Percentiles rank a stretch among this genome's conserved stretches.
Evolutionary conservation across 2,113 vertebrate species (phyloP).

Genomic region (Bombycilla garrulus): DNA sequence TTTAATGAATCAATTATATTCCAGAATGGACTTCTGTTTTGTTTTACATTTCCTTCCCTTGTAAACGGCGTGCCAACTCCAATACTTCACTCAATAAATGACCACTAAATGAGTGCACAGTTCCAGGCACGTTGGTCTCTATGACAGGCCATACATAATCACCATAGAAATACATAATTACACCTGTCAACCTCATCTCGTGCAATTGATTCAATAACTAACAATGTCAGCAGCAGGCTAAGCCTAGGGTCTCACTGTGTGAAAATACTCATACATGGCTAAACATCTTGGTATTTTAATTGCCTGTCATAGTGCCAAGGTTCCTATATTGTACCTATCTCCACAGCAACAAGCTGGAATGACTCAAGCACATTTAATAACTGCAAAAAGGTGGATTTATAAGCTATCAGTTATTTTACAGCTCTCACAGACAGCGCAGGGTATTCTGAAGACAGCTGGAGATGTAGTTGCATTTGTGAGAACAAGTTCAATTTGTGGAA

Average conservation of each 20-base stretch:
- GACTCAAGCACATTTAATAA: slow-evolving; percentile 66
- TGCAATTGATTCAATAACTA: slow-evolving; percentile 85
- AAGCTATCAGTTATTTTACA: slow-evolving; percentile 32
- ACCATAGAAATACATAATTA: slow-evolving; percentile 87
- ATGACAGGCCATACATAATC: slow-evolving; percentile 83
- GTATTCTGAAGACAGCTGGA: slow-evolving; percentile 23
- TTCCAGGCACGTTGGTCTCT: slow-evolving; percentile 77
- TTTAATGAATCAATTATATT: slow-evolving; percentile 56
- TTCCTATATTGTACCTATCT: slow-evolving; percentile 67
- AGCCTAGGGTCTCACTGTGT: slow-evolving; percentile 77
- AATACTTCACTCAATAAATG: slow-evolving; percentile 74
- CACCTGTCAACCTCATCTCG: slow-evolving; percentile 84
- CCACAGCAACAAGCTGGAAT: slow-evolving; percentile 73
- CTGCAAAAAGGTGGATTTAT: slow-evolving; percentile 32
- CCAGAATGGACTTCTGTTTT: slow-evolving; percentile 30
- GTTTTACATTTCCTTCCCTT: slow-evolving; percentile 47
- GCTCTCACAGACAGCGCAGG: background rate
- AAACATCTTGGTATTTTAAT: slow-evolving; percentile 83
- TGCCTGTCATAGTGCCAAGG: slow-evolving; percentile 77
- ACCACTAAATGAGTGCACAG: slow-evolving; percentile 73
- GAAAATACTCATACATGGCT: slow-evolving; percentile 79
- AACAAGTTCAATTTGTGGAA: background rate
- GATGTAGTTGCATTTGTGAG: background rate
- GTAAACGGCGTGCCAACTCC: slow-evolving; percentile 50
- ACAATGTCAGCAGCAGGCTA: slow-evolving; percentile 73